phyloP scores from a whole-genome alignment of 2,797 vertebrate species.

The Alca torda region DNA sequence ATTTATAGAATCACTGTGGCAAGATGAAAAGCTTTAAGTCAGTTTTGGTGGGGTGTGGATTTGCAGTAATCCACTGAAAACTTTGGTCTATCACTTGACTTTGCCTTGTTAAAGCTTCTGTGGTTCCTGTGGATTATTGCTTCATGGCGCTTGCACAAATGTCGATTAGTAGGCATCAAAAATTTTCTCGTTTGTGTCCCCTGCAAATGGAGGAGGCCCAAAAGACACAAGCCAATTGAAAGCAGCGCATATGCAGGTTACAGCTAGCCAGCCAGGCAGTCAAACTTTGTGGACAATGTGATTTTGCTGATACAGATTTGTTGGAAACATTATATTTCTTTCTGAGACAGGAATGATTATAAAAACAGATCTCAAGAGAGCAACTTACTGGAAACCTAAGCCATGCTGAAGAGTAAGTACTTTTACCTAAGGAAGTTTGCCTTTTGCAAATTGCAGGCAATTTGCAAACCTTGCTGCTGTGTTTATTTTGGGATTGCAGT shows the following conservation, averaged over 20 bases:
- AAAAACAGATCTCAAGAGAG: constrained; percentile 27
- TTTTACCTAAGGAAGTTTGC: constrained; percentile 42
- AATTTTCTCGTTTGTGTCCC: background rate
- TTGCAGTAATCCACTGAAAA: constrained; percentile 46
- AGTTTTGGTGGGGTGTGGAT: constrained; percentile 36
- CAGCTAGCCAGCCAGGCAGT: background rate
- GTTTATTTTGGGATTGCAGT: constrained; percentile 24
- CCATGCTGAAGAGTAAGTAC: background rate
- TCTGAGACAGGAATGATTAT: constrained; percentile 12
- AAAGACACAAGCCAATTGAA: background rate
- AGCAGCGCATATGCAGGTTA: background rate
- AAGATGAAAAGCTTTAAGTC: constrained; percentile 45
- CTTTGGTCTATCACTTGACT: constrained; percentile 33
- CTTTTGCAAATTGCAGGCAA: constrained; percentile 1
- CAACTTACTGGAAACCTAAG: constrained; percentile 38
- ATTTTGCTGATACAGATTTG: constrained; percentile 32
- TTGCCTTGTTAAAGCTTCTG: constrained; percentile 37
- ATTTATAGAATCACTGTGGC: constrained; percentile 42
- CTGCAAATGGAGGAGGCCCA: constrained; percentile 5
- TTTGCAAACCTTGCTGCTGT: background rate
- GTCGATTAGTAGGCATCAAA: constrained; percentile 12
- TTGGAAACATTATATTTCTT: constrained; percentile 34
- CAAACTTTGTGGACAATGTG: background rate
- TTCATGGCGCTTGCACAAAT: constrained; percentile 30
- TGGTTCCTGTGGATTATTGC: constrained; percentile 50